Evolutionary conservation across 2,113 vertebrate species (phyloP).

Genomic region (Psittacara wagleri): DNA sequence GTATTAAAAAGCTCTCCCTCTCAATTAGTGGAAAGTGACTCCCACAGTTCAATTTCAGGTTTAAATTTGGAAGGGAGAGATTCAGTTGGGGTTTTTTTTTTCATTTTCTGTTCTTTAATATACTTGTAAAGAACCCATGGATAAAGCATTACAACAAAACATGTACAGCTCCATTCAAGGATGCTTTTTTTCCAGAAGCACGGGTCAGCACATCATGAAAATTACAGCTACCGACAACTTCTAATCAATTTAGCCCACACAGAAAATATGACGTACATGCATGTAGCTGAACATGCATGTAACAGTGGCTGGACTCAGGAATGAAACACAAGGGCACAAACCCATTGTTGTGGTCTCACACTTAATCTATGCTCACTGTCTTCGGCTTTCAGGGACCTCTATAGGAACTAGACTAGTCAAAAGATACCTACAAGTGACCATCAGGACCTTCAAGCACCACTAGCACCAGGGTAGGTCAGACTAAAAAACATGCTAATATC

Average conservation of each 20-base stretch:
- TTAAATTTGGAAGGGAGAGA: constrained; percentile 14
- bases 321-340: neutral
- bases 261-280: neutral
- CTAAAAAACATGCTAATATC: neutral
- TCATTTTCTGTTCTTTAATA: neutral
- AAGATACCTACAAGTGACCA: neutral
- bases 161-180: neutral
- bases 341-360: neutral
- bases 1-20: constrained; percentile 13
- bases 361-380: rapidly evolving
- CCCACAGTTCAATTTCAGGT: constrained; percentile 16
- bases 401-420: neutral
- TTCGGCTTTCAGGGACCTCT: neutral
- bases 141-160: neutral
- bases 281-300: neutral
- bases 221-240: neutral
- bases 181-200: neutral
- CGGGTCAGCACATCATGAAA: neutral
- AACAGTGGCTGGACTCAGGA: neutral
- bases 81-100: neutral
- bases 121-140: neutral
- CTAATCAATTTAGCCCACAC: neutral
- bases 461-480: neutral
- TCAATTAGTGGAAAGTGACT: constrained; percentile 8
- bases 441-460: neutral